Evolutionary conservation across 30 jellyfish, hydroid and myxozoan species (phyloP).

Genomic region (Aurelia sp.): DNA sequence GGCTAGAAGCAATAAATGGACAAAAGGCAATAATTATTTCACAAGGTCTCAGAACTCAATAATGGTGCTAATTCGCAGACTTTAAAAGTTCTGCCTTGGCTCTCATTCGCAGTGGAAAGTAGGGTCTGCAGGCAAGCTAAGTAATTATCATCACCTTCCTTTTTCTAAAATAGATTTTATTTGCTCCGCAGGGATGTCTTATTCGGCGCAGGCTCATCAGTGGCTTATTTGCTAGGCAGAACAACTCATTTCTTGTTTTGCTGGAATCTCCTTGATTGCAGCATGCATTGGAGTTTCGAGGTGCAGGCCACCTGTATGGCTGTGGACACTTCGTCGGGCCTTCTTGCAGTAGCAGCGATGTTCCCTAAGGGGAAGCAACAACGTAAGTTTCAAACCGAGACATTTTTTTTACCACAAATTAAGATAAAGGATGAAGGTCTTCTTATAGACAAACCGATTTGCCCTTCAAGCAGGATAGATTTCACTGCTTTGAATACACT

Average conservation of each 20-base stretch:
- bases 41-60: too few species aligned
- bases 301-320: slow-evolving; percentile 60
- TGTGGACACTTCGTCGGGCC: slow-evolving; percentile 73
- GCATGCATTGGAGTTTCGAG: slow-evolving; percentile 74
- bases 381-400: slow-evolving; percentile 27
- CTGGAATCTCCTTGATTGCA: slow-evolving; percentile 79
- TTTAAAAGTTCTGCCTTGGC: too few species aligned
- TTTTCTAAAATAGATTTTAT: too few species aligned
- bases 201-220: slow-evolving; percentile 76
- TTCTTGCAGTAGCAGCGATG: slow-evolving; percentile 63
- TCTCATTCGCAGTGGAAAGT: too few species aligned
- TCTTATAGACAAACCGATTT: too few species aligned
- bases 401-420: neutral
- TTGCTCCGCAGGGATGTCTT: slow-evolving; percentile 25
- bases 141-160: too few species aligned
- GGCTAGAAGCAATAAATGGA: too few species aligned
- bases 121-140: too few species aligned
- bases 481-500: too few species aligned
- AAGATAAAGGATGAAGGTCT: neutral
- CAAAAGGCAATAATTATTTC: too few species aligned
- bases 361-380: slow-evolving; percentile 21
- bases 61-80: too few species aligned
- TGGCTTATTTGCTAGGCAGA: slow-evolving; percentile 70
- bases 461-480: too few species aligned
- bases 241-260: slow-evolving; percentile 64